Base-by-base conservation (phyloP, 2,888 invertebrate species). In the Panopea generosa region DNA sequence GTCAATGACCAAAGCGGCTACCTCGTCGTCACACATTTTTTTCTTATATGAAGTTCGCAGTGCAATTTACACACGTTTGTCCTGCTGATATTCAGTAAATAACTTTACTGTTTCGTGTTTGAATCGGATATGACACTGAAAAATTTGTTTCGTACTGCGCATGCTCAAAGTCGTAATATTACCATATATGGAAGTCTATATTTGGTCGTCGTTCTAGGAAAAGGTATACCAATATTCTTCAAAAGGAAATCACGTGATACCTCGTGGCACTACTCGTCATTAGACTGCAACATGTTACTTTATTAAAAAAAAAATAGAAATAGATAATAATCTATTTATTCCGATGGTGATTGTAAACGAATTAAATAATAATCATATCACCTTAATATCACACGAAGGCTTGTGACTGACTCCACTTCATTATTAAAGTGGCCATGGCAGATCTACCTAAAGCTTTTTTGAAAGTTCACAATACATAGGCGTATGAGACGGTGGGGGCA, bases 1-100 rank as follows among this genome's bases (percentile, higher is more conserved):
- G 90, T 93, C 95, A 50, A 95, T 95, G 73, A 83, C 83, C 27
- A 83, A 66, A 59, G 83, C 80, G n/a, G 80, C 80, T 55, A 83
- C 75, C 43, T 83, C 83, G 20, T 77, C 77, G 57, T 77, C 76
- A 57, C 56, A 59, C 72, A 72, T 77, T 47, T 60, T 60, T 40
- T n/a, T 59, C 1, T 45, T 43, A n/a, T n/a, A n/a, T n/a, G n/a
- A n/a, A 38, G 2, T 40, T 40, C 40, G 40, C 9, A 14, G 20
- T 18, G 20, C 16, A 20, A 18, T n/a, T 18, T 20, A 14, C 4
- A 45, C 16, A 45, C 4, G 4, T 45, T 18, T 45, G 40, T 40
- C 14, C 40, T 40, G 7, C 40, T 11, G 40, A 40, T 14, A 14
- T 45, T 45, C 14, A 45, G n/a, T 7, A 14, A 4, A 14, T 14